Evolutionary conservation across 1,140 invertebrate genomes (phyloP).

Genomic region (Papilio dardanus): DNA sequence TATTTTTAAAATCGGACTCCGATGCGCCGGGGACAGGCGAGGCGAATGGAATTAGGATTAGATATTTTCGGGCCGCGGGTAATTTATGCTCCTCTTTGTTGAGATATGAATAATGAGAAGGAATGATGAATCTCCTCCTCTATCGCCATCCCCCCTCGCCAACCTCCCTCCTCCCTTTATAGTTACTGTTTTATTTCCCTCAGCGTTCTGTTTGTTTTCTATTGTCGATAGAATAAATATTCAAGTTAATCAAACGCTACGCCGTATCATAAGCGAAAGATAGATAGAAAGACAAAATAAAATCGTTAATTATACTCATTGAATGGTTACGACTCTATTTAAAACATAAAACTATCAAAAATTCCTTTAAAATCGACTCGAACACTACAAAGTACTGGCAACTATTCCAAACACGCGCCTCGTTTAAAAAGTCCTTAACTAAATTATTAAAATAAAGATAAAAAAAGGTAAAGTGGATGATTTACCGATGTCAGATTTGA

Average conservation of each 20-base stretch:
- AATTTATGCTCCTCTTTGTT: constrained; percentile 78
- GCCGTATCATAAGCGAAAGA: no score
- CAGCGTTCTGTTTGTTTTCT: constrained; percentile 49
- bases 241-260: no score
- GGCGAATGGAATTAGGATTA: constrained; percentile 79
- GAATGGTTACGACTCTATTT: constrained; percentile 3
- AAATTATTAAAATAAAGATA: constrained; percentile 71
- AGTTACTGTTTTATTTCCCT: constrained; percentile 62
- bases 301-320: not conserved
- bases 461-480: constrained; percentile 75
- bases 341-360: constrained; percentile 49
- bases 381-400: constrained; percentile 70
- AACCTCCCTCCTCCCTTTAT: constrained; percentile 53
- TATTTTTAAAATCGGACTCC: constrained; percentile 80
- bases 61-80: constrained; percentile 75
- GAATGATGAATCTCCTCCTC: constrained; percentile 62
- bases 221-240: not conserved
- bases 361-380: constrained; percentile 69
- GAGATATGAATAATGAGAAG: constrained; percentile 77
- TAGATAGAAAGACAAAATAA: not conserved
- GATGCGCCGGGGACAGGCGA: constrained; percentile 66
- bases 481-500: constrained; percentile 77
- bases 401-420: constrained; percentile 71
- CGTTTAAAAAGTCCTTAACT: constrained; percentile 77
- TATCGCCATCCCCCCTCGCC: constrained; percentile 48